Base-by-base conservation (phyloP, 1,140 invertebrate species). In the Octopus sinensis region DNA sequence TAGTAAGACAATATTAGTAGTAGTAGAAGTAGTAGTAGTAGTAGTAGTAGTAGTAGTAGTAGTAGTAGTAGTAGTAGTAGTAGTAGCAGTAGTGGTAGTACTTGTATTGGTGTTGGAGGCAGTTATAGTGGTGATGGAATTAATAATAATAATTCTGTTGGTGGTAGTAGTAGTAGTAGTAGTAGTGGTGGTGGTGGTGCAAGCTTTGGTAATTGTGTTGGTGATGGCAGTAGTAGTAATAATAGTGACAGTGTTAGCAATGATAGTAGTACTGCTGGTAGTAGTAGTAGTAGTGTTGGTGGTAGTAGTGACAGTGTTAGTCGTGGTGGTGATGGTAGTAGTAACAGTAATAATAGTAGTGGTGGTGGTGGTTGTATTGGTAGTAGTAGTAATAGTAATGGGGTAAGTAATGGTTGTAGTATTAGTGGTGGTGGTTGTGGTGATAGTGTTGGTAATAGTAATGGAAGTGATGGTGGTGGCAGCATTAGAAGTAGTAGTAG, bases 11-110 rank as follows among this genome's bases (percentile, higher is more conserved):
- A 23, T 23, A 23, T 23, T 4, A 79, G 4, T 79, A 79, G 78
- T 79, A 56, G 78, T 79, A 79, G 78, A 4, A 79, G 4, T 79
- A 56, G 78, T 79, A 79, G 78, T 79, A 79, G 4, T 79, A 56
- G 78, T 4, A 79, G 4, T 79, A 79, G 78, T 79, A 56, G 4
- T 79, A 79, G 78, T 4, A 79, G 54, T 56, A 79, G 4, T 79
- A 79, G 78, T 79, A 79, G 4, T 79, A 56, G 78, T 4, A 4
- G 78, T 4, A 79, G 78, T 3, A 79, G 4, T 4, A 79, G 78
- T 3, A 4, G 54, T 3, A 56, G 54, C 4, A 79, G 78, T 56
- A 79, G 78, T 79, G 54, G 4, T 54, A 79, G 78, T 79, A 54
- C 30, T 56, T 54, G 78, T 79, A 79, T 23, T 4, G 2, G 78